These are phyloP conservation scores for Chlorops oryzae DNA, from an alignment of 1,140 invertebrate genomes.

Conservation along the genomic window DNA sequence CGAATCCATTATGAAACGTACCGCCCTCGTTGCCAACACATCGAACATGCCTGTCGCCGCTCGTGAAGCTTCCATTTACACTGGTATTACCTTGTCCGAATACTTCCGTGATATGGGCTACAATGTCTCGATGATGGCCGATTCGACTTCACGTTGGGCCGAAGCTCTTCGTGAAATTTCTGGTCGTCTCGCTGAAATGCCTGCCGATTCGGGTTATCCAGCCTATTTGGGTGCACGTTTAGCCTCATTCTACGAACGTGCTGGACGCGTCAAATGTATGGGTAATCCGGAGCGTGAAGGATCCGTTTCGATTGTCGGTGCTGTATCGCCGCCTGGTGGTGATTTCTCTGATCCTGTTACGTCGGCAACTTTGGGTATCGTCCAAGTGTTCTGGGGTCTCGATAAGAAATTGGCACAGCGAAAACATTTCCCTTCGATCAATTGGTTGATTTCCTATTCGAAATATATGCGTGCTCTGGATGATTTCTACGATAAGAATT, in stretches of 20 bases:
- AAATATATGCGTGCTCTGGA: conserved; percentile 98
- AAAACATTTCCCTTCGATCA: conserved; percentile 99
- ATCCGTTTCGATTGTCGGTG: conserved; percentile 98
- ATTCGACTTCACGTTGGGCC: conserved; percentile 99
- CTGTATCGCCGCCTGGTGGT: conserved; percentile 98
- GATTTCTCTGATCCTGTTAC: conserved; percentile 99
- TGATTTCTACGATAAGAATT: conserved; percentile 99
- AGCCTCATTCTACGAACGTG: conserved; percentile 99
- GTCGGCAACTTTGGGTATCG: conserved; percentile 97
- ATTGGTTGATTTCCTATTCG: conserved; percentile 99
- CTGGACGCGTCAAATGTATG: conserved; percentile 94
- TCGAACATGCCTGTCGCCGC: conserved; percentile 99
- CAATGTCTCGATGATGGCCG: conserved; percentile 99
- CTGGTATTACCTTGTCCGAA: conserved; percentile 91
- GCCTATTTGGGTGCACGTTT: conserved; percentile 96
- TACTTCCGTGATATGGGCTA: conserved; percentile 99
- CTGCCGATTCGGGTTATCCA: conserved; percentile 98
- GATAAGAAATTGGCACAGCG: conserved; percentile 99
- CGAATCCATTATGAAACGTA: conserved; percentile 99
- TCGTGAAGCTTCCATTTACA: conserved; percentile 99
- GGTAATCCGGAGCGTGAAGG: conserved; percentile 97
- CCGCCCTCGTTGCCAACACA: conserved; percentile 97
- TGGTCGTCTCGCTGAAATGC: conserved; percentile 99
- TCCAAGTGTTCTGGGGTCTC: conserved; percentile 99
- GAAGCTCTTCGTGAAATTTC: conserved; percentile 99